A percentile compares a stretch with the other conserved stretches of the same genome.
Evolutionary conservation across 2,113 vertebrate genomes (phyloP).

Genomic region (Crotalus tigris): DNA sequence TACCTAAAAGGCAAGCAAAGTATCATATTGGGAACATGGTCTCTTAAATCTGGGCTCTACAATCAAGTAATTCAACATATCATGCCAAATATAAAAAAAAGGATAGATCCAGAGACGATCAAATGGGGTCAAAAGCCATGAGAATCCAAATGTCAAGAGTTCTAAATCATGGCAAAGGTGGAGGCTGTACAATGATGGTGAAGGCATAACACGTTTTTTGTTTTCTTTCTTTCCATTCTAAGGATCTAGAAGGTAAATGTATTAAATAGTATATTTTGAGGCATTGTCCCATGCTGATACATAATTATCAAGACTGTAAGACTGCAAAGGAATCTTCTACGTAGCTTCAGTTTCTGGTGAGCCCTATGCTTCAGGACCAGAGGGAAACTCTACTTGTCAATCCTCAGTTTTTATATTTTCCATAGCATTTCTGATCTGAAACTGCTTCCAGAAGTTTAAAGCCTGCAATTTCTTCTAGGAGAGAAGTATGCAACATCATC

Average conservation of each 20-base stretch:
- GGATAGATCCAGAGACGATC: not conserved
- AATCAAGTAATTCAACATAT: not conserved
- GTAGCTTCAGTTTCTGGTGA: not conserved
- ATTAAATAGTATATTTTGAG: not conserved
- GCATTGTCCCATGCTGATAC: not conserved
- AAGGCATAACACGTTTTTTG: not conserved
- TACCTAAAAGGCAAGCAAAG: not conserved
- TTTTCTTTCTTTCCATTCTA: not conserved
- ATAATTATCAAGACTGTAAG: not conserved
- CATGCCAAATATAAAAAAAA: not conserved
- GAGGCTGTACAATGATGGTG: not conserved
- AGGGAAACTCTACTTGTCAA: not conserved
- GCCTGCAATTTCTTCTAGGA: not conserved
- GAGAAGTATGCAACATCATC: not conserved
- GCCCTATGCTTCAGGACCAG: not conserved
- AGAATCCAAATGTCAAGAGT: not conserved
- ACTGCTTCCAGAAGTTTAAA: not conserved
- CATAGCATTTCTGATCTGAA: not conserved
- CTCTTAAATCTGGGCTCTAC: not conserved
- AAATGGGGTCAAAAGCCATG: not conserved
- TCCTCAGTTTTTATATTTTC: not conserved
- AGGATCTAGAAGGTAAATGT: not conserved
- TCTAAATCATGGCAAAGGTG: not conserved
- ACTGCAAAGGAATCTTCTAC: not conserved
- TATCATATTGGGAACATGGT: not conserved